phyloP scores from a whole-genome alignment of 53 echinoderm and acorn worm species.

The Stichopus horrens region DNA sequence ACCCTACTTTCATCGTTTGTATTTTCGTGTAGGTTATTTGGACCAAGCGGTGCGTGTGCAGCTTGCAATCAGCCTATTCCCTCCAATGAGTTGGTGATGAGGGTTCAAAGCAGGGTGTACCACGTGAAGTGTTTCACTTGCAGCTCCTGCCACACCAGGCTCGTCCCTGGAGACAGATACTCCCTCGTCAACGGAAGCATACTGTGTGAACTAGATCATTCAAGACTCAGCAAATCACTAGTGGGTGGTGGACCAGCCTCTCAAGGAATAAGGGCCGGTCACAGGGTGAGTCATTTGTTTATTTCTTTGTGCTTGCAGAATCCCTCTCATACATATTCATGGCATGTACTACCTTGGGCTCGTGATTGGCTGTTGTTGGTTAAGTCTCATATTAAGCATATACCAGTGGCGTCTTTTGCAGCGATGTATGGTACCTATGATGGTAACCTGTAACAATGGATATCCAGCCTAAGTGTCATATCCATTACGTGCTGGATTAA shows the following conservation, averaged over 20 bases:
- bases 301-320: neutral
- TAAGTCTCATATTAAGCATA: too few relatives aligned
- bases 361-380: too few relatives aligned
- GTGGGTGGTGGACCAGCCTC: conserved; percentile 34
- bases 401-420: too few relatives aligned
- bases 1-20: neutral
- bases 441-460: too few relatives aligned
- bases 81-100: conserved; percentile 95
- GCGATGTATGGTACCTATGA: too few relatives aligned
- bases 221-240: conserved; percentile 83
- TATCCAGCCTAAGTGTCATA: too few relatives aligned
- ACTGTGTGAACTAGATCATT: conserved; percentile 94
- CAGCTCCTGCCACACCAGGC: conserved; percentile 90
- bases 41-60: conserved; percentile 90
- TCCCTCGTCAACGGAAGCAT: conserved; percentile 93
- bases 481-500: too few relatives aligned
- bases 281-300: conserved; percentile 58
- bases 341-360: too few relatives aligned
- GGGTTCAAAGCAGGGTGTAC: conserved; percentile 90
- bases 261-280: conserved; percentile 78
- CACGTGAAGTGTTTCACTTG: conserved; percentile 98
- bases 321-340: too few relatives aligned
- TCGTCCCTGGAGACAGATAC: conserved; percentile 90
- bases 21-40: conserved; percentile 71
- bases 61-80: conserved; percentile 95